phyloP scores from a whole-genome alignment of 2,113 vertebrate species.

The Myotis davidii region DNA sequence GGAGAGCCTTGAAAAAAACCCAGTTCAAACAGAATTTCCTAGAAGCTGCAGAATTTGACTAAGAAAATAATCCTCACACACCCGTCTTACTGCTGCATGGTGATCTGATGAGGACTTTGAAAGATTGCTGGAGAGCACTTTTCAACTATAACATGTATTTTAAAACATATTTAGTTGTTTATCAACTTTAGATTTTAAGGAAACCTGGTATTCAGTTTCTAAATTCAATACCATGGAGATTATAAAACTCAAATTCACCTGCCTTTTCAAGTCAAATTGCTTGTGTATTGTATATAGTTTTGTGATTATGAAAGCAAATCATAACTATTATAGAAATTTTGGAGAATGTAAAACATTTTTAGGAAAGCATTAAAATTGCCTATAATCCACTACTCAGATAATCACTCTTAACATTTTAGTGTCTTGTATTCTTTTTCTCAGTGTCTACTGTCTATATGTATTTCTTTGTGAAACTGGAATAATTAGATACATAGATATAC shows the following conservation, averaged over 20 bases:
- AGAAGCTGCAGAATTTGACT: not conserved
- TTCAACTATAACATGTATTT: not conserved
- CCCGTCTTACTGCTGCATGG: not conserved
- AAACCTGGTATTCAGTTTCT: not conserved
- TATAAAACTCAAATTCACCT: constrained; percentile 6
- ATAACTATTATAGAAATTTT: not conserved
- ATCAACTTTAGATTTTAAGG: not conserved
- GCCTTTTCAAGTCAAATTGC: not conserved
- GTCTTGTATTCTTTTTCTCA: not conserved
- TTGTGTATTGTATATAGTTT: not conserved
- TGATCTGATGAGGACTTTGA: not conserved
- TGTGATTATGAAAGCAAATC: not conserved
- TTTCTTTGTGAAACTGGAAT: not conserved
- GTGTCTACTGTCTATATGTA: not conserved
- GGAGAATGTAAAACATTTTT: not conserved
- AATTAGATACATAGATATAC: not conserved
- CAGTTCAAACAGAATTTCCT: not conserved
- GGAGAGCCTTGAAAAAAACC: not conserved
- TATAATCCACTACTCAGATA: not conserved
- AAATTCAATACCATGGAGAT: not conserved
- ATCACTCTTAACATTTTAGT: not conserved
- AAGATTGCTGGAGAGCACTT: not conserved
- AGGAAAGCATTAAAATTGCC: not conserved
- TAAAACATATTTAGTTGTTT: not conserved
- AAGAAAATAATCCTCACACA: not conserved